These are phyloP conservation scores for Gymnopithys bicolor DNA, from an alignment of 2,797 vertebrate species.

Conservation along the genomic window DNA sequence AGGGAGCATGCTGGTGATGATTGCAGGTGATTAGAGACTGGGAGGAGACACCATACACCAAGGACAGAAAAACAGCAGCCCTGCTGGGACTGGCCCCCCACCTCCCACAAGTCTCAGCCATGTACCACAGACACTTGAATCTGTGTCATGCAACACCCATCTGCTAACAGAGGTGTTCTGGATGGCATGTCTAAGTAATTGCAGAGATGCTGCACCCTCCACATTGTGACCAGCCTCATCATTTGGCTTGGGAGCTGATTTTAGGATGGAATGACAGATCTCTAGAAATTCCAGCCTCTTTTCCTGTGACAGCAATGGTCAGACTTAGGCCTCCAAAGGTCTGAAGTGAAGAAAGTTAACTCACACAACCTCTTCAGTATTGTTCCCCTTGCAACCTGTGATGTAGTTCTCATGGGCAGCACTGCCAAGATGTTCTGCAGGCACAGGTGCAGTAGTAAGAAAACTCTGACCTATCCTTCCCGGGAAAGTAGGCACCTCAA, in stretches of 20 bases:
- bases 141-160: neutral
- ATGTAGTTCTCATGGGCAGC: neutral
- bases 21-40: neutral
- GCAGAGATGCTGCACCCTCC: neutral
- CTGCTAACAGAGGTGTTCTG: neutral
- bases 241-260: neutral
- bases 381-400: neutral
- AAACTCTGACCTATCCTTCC: neutral
- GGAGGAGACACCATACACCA: neutral
- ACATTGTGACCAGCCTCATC: neutral
- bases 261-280: neutral
- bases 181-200: neutral
- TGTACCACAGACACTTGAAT: neutral
- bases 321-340: neutral
- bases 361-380: neutral
- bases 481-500: neutral
- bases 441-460: neutral
- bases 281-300: neutral
- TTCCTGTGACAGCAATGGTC: neutral
- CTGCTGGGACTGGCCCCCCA: neutral
- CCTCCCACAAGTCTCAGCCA: neutral
- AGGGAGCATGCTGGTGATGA: neutral
- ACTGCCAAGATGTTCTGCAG: neutral
- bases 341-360: conserved; percentile 6
- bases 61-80: neutral